Evolutionary conservation across 2,113 vertebrate species (phyloP).

Genomic region (Polypterus bichir): DNA sequence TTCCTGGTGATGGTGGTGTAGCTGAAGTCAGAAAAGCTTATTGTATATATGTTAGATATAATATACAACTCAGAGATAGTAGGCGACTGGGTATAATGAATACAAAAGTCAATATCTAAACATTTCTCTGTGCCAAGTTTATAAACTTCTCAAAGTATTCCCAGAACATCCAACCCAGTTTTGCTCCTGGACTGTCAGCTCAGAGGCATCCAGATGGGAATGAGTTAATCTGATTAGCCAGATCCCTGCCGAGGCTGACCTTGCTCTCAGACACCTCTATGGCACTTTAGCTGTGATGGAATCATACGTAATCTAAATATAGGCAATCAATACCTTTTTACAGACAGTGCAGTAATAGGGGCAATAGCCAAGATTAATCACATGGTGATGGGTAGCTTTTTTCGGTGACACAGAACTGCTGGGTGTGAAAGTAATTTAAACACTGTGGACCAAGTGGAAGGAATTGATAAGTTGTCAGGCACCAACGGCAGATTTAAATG

Average conservation of each 20-base stretch:
- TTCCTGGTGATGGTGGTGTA: too few species aligned
- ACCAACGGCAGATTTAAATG: constrained; percentile 18
- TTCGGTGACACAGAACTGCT: constrained; percentile 9
- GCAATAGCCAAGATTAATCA: constrained; percentile 20
- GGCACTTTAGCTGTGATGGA: constrained; percentile 3
- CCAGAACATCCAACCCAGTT: too few species aligned
- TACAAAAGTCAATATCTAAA: too few species aligned
- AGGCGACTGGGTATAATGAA: too few species aligned
- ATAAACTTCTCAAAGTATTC: too few species aligned
- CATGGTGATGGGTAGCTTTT: constrained; percentile 10
- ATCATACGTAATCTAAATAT: constrained; percentile 11
- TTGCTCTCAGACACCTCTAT: constrained; percentile 1
- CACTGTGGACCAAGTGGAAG: constrained; percentile 7
- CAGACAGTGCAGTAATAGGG: constrained; percentile 19
- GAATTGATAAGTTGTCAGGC: constrained; percentile 17
- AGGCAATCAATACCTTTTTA: constrained; percentile 17
- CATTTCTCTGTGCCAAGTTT: too few species aligned
- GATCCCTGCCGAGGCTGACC: constrained; percentile 1
- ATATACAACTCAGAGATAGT: too few species aligned
- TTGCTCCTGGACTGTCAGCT: too few species aligned
- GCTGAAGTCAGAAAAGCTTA: too few species aligned
- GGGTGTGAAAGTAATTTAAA: constrained; percentile 17
- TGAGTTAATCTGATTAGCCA: too few species aligned
- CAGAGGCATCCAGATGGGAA: too few species aligned
- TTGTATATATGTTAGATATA: too few species aligned